Percentiles rank a stretch among this genome's conserved stretches.
phyloP scores from a whole-genome alignment of 2,888 invertebrate species.

The Acleris literana region DNA sequence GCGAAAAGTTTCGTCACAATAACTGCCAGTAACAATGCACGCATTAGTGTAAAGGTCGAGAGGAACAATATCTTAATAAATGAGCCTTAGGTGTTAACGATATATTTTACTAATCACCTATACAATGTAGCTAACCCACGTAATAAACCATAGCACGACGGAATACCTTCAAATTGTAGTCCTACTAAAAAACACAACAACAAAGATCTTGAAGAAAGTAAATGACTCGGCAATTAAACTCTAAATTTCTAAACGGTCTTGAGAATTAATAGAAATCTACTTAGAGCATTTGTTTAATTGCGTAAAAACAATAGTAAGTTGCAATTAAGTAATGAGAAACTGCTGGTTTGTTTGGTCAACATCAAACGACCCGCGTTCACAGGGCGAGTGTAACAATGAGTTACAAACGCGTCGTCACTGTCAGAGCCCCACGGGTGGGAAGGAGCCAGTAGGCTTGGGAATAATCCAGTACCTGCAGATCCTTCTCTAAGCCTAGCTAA shows the following conservation, averaged over 20 bases:
- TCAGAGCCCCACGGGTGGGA: conserved; percentile 24
- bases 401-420: conserved; percentile 17
- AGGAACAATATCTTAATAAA: conserved; percentile 47
- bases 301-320: conserved; percentile 71
- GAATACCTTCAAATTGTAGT: background rate
- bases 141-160: conserved; percentile 1
- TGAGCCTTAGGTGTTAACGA: conserved; percentile 34
- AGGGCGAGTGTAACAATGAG: conserved; percentile 46
- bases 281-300: conserved; percentile 72
- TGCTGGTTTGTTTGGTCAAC: conserved; percentile 65
- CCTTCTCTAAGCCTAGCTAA: background rate
- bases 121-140: conserved; percentile 20
- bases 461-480: conserved; percentile 14
- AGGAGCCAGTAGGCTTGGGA: conserved; percentile 41
- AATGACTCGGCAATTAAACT: conserved; percentile 40
- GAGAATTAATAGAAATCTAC: conserved; percentile 72
- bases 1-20: conserved; percentile 66
- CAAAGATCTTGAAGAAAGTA: conserved; percentile 33
- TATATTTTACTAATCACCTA: conserved; percentile 31
- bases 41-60: conserved; percentile 62
- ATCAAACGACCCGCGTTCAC: conserved; percentile 69
- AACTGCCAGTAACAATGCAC: conserved; percentile 60
- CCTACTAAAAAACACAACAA: too few relatives aligned
- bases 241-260: conserved; percentile 56
- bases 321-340: conserved; percentile 80